A percentile compares a stretch with the other conserved stretches of the same genome.
Conservation (phyloP, 2,797 vertebrate species). For the Anniella stebbinsi region DNA sequence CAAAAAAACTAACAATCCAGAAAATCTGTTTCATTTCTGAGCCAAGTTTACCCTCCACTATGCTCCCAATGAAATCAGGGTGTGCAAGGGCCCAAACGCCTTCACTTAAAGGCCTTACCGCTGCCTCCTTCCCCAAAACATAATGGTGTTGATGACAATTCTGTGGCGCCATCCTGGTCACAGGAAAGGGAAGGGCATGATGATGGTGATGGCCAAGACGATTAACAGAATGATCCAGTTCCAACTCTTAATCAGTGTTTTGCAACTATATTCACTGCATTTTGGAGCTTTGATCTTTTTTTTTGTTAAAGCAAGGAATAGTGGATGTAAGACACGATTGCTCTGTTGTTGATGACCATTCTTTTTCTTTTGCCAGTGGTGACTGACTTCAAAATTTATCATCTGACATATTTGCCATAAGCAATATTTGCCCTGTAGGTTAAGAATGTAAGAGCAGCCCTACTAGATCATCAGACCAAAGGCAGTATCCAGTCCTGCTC, state of each 20-base stretch:
- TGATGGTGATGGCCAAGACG: no score
- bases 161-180: not conserved
- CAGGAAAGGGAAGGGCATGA: not conserved
- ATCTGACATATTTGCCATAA: not conserved
- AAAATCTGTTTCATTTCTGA: not conserved
- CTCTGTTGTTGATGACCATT: not conserved
- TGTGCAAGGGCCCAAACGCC: not conserved
- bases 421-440: not conserved
- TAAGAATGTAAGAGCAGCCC: not conserved
- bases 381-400: not conserved
- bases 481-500: no score
- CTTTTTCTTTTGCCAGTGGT: not conserved
- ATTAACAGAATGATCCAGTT: not conserved
- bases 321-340: not conserved
- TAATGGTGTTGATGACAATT: not conserved
- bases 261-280: not conserved
- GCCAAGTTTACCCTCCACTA: not conserved
- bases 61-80: not conserved
- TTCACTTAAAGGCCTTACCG: not conserved
- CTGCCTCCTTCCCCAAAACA: not conserved
- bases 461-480: no score
- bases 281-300: not conserved
- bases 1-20: not conserved
- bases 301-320: not conserved
- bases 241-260: not conserved